Base-by-base conservation (phyloP, 2,888 invertebrate genomes). In the Alloplasta piceator region DNA sequence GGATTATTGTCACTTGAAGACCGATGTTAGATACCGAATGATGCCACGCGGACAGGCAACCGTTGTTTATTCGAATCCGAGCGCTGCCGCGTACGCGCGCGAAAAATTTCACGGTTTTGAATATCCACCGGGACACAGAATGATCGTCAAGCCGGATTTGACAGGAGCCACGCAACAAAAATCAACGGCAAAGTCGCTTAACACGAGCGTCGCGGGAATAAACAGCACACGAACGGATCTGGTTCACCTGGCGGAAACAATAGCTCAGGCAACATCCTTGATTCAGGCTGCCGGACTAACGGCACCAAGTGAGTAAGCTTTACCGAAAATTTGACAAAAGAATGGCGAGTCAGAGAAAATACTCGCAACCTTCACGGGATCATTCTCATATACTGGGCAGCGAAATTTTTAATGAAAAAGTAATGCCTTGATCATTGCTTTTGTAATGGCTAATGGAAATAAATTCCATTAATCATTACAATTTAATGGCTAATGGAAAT, bases 31-130 rank as follows among this genome's bases (percentile, higher is more conserved):
- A 93, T 92, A 91, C 88, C 80, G 91, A 89, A 82, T 93, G 89
- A 88, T 93, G 89, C 86, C 93, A 87, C 87, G 94, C 85, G 93
- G 95, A 88, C 86, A 95, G 83, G 96, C 95, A 0, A 94, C 94
- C 78, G 96, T 96, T 6, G 95, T 96, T 6, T 97, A 96, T 90
- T 94, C 94, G 80, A 95, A 94, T 87, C 93, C 95, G 0, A 95
- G 95, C 87, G 94, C 95, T 86, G 95, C 96, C 26, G 95, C 95
- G 0, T 96, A 97, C 92, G 97, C 96, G 61, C 95, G 96, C 86
- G 96, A 97, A 84, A 98, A 98, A 92, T 93, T 98, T 58, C 96
- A 98, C 91, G 96, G 97, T 4, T 96, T 98, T 92, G 98, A 98
- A 92, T 98, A 98, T 93, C 98, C 98, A 0, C 96, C 97, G 26